Evolutionary conservation across 2,888 invertebrate genomes (phyloP).

Genomic region (Cantharis rustica): DNA sequence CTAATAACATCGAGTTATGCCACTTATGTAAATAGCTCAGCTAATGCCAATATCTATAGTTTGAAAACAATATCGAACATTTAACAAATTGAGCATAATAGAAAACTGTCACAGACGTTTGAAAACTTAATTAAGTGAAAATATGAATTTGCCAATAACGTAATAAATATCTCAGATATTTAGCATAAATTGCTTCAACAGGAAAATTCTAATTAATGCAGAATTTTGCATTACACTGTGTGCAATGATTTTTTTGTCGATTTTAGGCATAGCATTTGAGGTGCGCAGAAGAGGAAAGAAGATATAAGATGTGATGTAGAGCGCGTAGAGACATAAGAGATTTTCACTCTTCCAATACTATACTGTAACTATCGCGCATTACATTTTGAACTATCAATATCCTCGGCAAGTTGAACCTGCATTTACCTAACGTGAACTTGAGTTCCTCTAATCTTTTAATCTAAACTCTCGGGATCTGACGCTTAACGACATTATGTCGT

Average conservation of each 20-base stretch:
- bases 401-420: neutral
- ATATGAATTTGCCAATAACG: neutral
- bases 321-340: neutral
- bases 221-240: neutral
- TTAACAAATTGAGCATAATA: neutral
- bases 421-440: neutral
- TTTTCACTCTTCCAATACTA: neutral
- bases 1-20: slow-evolving; percentile 43
- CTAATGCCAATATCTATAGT: slow-evolving; percentile 22
- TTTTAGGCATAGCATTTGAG: neutral
- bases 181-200: neutral
- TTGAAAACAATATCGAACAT: slow-evolving; percentile 29
- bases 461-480: neutral
- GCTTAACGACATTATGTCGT: neutral
- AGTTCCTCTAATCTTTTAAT: neutral
- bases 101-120: neutral
- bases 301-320: neutral
- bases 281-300: neutral
- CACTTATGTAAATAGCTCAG: slow-evolving; percentile 39
- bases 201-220: neutral
- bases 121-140: neutral
- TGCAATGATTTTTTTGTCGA: neutral
- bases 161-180: neutral
- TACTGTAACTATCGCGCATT: neutral
- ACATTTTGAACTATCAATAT: neutral